A percentile compares a stretch with the other conserved stretches of the same genome.
Evolutionary conservation across 30 jellyfish, hydroid and myxozoan genomes (phyloP).

Genomic region (Cassiopea andromeda): DNA sequence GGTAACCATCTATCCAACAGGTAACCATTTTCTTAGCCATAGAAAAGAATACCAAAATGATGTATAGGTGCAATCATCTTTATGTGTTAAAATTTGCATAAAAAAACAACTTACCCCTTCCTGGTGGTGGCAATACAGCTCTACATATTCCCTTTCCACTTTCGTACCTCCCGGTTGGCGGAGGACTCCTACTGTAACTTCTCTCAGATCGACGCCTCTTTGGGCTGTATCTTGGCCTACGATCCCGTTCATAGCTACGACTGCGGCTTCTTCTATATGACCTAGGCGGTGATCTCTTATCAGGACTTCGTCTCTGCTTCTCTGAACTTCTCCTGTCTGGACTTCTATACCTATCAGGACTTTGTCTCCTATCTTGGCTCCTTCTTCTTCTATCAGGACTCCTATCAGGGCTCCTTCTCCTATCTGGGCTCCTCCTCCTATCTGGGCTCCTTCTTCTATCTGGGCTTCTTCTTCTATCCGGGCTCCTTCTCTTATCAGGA

Average conservation of each 20-base stretch:
- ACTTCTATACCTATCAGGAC: slow-evolving; percentile 54
- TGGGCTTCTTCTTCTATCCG: slow-evolving; percentile 42
- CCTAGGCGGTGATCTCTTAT: slow-evolving; percentile 58
- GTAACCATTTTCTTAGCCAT: too few relatives aligned
- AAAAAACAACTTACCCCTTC: slow-evolving; percentile 62
- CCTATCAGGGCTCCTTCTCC: slow-evolving; percentile 57
- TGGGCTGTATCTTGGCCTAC: slow-evolving; percentile 55
- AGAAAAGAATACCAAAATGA: too few relatives aligned
- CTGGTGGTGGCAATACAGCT: slow-evolving; percentile 87
- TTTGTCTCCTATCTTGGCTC: slow-evolving; percentile 19
- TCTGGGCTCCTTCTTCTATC: slow-evolving; percentile 34
- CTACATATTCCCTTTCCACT: slow-evolving; percentile 83
- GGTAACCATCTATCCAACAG: too few relatives aligned
- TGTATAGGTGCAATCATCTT: too few relatives aligned
- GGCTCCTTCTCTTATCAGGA: slow-evolving; percentile 48
- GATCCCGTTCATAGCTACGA: slow-evolving; percentile 50
- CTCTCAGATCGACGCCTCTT: slow-evolving; percentile 62
- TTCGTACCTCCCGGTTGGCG: slow-evolving; percentile 73
- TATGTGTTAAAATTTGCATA: too few relatives aligned
- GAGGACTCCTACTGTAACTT: slow-evolving; percentile 81
- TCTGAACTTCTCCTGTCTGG: slow-evolving; percentile 17
- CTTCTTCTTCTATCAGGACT: slow-evolving; percentile 60
- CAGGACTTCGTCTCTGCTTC: slow-evolving; percentile 44
- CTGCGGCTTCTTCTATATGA: slow-evolving; percentile 67
- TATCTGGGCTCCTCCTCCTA: slow-evolving; percentile 39